phyloP scores from a whole-genome alignment of 2,888 invertebrate genomes.

The Chouioia cunea region DNA sequence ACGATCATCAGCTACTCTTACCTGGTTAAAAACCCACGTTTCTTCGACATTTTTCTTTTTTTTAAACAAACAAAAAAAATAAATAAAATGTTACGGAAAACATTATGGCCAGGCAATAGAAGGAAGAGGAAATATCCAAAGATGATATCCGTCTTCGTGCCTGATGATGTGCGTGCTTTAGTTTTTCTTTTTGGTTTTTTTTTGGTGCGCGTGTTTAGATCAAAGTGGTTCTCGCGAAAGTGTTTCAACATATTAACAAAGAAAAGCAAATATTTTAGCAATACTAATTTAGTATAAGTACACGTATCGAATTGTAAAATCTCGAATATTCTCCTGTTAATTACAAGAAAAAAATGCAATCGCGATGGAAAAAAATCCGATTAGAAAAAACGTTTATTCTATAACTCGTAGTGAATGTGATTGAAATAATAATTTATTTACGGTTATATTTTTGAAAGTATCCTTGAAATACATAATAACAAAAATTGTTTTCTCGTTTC shows the following conservation, averaged over 20 bases:
- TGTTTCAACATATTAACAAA: background rate
- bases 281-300: background rate
- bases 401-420: no score
- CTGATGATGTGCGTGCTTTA: constrained; percentile 60
- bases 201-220: background rate
- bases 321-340: no score
- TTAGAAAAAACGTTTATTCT: no score
- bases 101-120: constrained; percentile 46
- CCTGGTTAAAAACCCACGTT: background rate
- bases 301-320: no score
- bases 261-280: background rate
- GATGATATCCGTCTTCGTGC: constrained; percentile 64
- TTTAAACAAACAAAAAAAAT: no score
- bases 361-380: no score
- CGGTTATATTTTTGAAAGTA: no score
- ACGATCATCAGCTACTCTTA: background rate
- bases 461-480: constrained; percentile 13
- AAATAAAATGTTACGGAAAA: no score
- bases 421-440: no score
- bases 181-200: background rate
- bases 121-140: constrained; percentile 63
- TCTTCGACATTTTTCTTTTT: background rate
- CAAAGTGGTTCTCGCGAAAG: background rate
- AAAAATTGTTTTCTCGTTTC: constrained; percentile 46
- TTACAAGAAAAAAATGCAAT: no score